Base-by-base conservation (phyloP, 2,888 invertebrate species). In the Shargacucullia verbasci region DNA sequence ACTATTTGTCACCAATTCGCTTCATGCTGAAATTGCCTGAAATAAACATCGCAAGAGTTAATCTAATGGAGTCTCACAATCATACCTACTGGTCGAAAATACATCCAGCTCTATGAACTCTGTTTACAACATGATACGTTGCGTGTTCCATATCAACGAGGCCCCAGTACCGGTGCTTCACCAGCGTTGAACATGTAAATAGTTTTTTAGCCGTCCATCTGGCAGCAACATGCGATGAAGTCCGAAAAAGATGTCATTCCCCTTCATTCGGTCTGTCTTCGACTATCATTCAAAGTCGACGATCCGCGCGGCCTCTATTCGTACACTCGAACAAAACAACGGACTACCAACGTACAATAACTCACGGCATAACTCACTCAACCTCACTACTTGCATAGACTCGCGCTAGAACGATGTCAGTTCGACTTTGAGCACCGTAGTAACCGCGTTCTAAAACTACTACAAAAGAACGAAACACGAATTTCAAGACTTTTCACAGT, bases 191-290 rank as follows among this genome's bases (percentile, higher is more conserved):
- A 79, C 67, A 35, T 41, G 50, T 45, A 45, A 65, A 71, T 55
- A 64, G 70, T 73, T 70, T 29, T 70, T 75, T 68, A 60, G 65
- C 66, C 60, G 55, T 54, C 68, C 84, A 84, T 84, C 82, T 84
- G 84, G 81, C 80, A 67, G 54, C 83, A 82, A 73, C 71, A 80
- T 83, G 82, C 65, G 61, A 55, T 64, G 55, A 70, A 75, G 76
- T 58, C 78, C 81, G 77, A 79, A 82, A 83, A 83, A 84, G 79
- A 83, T 83, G 84, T 84, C 84, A 83, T 83, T 84, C 84, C 83
- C 84, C 84, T 82, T 81, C 75, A 76, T 75, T 79, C 76, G 69
- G 64, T 73, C 65, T 69, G 80, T 73, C 70, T 73, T 61, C 69
- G 71, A 72, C 79, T 81, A 83, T 82, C 81, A 79, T 81, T 83